Evolutionary conservation across 2,888 invertebrate species (phyloP), one percentile per base, ranked within the genome.

Genomic region (Spilarctia lutea): DNA sequence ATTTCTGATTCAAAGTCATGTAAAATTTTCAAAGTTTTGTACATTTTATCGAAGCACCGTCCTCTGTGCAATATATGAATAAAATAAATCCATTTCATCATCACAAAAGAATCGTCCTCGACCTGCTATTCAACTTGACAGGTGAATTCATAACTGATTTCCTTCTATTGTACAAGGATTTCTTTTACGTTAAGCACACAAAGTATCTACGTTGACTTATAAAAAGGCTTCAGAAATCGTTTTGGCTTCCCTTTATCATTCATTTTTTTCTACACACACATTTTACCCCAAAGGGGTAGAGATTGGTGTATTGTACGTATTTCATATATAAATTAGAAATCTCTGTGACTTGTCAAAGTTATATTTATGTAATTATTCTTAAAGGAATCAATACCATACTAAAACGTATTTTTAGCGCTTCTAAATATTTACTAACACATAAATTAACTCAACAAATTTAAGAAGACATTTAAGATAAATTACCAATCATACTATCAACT

Each of bases 111-210:
- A 78, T 79, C 83, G 79, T 82, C 80, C 79, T 77, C 82, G 79
- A 78, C 79, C 79, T 79, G 77, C 85, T 71, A 85, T 89, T 88
- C 83, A 85, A 72, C 77, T 77, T 83, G 86, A 82, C 85, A 85
- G 81, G 81, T 80, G 75, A 83, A 86, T 85, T 82, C 85, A 88
- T 87, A 87, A 86, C 80, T 82, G 86, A 87, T 87, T 84, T 74
- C 75, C 65, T 72, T 78, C 83, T 74, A 85, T 88, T 89, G 87
- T 88, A 73, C 72, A 68, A 80, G 71, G 73, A 80, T 84, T 85
- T 81, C 77, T 83, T 81, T 81, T 80, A 79, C 78, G 77, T 75
- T 75, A 73, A 73, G 73, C 71, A 35, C 65, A 76, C 68, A 77
- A 71, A 35, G 77, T 75, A 72, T 78, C 71, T 76, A 71, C 71